Evolutionary conservation across 1,140 invertebrate species (phyloP).

Genomic region (Pseudomyrmex sp.): DNA sequence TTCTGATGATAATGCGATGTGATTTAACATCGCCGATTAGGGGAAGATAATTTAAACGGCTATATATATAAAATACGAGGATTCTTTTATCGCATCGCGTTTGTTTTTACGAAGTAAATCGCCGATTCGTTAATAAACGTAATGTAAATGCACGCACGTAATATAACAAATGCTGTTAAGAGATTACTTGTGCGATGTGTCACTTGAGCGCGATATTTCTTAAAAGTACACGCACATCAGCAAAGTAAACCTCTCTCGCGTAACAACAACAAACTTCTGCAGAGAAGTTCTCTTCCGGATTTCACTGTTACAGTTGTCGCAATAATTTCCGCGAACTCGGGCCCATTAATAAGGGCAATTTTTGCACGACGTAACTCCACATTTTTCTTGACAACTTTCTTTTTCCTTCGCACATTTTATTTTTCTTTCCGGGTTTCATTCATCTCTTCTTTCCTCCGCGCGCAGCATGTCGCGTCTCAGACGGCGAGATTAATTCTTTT

Average conservation of each 20-base stretch:
- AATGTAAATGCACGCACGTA: no score
- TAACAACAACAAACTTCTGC: conserved; percentile 24
- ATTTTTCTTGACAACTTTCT: conserved; percentile 15
- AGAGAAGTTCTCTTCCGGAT: conserved; percentile 31
- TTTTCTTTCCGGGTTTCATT: background rate
- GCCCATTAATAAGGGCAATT: conserved; percentile 52
- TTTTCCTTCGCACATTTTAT: conserved; percentile 33
- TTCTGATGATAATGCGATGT: conserved; percentile 19
- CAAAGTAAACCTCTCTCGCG: no score
- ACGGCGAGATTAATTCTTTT: conserved; percentile 42
- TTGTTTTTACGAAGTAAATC: no score
- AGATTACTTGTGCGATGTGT: no score
- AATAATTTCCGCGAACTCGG: conserved; percentile 45
- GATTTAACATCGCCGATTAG: conserved; percentile 4
- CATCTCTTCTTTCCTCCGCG: conserved; percentile 32
- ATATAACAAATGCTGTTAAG: no score
- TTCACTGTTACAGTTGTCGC: conserved; percentile 40
- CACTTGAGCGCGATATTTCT: no score
- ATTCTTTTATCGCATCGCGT: background rate
- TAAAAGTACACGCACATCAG: no score
- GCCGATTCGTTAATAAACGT: no score
- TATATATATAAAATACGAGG: background rate
- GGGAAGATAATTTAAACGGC: conserved; percentile 11
- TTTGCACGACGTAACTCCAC: conserved; percentile 49
- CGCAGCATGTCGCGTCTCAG: conserved; percentile 2